Evolutionary conservation across 2,888 invertebrate species (phyloP).

Genomic region (Machimus rusticus): DNA sequence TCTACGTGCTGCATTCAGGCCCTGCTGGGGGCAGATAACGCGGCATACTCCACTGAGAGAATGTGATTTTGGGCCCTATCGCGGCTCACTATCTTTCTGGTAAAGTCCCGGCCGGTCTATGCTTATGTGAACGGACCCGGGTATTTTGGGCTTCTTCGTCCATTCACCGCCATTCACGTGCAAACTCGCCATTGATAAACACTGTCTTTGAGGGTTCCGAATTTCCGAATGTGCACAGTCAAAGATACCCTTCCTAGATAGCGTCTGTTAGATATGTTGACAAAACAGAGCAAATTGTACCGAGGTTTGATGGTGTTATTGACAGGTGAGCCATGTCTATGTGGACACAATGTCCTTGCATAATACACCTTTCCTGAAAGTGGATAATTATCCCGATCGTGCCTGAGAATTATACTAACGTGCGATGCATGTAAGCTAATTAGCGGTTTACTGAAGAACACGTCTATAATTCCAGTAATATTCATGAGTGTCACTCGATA

Average conservation of each 20-base stretch:
- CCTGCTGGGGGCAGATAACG: not conserved
- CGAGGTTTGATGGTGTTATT: not conserved
- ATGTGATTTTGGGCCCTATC: not conserved
- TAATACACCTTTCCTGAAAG: not conserved
- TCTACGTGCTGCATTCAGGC: not conserved
- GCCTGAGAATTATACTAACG: not conserved
- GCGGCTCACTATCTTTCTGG: not conserved
- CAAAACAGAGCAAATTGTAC: not conserved
- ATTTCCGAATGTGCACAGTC: not conserved
- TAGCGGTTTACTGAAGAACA: not conserved
- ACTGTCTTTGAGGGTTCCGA: not conserved
- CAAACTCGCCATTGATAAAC: not conserved
- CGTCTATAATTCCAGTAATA: not conserved
- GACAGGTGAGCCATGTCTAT: not conserved
- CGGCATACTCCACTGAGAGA: not conserved
- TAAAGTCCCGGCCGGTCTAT: not conserved
- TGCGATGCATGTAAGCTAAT: not conserved
- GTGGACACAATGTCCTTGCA: not conserved
- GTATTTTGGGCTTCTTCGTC: not conserved
- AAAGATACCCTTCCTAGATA: not conserved
- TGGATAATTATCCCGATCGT: not conserved
- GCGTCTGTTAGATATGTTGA: not conserved
- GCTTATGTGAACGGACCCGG: not conserved
- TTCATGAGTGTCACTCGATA: not conserved
- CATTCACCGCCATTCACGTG: not conserved